Evolutionary conservation across 2,797 vertebrate genomes (phyloP), one percentile per base, ranked within the genome.

Genomic region (Malurus splendens): DNA sequence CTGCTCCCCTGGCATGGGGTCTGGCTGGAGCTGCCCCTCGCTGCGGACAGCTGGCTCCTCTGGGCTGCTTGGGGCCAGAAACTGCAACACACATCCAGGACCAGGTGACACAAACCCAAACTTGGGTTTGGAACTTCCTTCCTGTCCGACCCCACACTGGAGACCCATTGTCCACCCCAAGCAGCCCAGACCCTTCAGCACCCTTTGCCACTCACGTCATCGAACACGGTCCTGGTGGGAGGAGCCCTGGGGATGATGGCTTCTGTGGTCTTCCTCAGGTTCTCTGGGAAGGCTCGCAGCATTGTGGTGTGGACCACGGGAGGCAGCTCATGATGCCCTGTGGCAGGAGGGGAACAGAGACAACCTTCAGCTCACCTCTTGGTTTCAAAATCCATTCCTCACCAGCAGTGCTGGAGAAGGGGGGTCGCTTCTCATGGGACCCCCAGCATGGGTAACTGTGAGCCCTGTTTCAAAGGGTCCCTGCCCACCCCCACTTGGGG

Each of bases 221-320:
- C 95, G 5, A 98, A 97, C 16, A 96, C 32, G 1, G 96, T 93
- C 87, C 89, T 92, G 56, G 94, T 33, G 28, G 89, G 77, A 10
- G 94, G 86, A 50, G 94, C 96, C 50, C 97, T 97, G 15, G 97
- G 97, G 78, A 98, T 98, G 74, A 98, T 95, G 7, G 96, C 87
- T 61, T 98, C 98, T 0, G 97, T 94, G 5, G 96, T 95, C 75
- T 86, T 98, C 93, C 98, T 97, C 89, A 98, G 96, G 72, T 94
- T 96, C 61, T 96, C 95, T 0, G 98, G 98, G 86, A 98, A 98
- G 28, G 98, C 98, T 92, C 98, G 97, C 85, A 99, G 94, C 98
- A 99, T 99, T 6, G 99, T 99, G 44, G 99, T 99, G 94, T 99
- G 99, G 38, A 99, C 98, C n/a, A 99, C 62, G 0, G 98, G 99